Percentiles rank a stretch among this genome's conserved stretches.
Conservation (phyloP, 2,888 invertebrate genomes). For the Campopleginae sp. region DNA sequence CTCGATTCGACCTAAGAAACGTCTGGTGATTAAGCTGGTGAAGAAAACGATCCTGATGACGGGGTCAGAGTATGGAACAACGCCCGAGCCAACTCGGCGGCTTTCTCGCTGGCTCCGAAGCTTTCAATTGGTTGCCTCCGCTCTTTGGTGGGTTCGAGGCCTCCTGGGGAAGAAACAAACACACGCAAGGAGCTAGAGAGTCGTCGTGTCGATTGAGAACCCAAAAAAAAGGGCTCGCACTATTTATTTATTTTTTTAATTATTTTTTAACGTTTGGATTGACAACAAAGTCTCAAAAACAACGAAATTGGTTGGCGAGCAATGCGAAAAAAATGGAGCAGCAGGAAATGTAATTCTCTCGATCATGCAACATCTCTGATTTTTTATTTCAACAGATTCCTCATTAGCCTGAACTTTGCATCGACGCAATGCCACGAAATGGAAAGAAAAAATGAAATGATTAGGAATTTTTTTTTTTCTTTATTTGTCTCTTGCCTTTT, state of each 20-base stretch:
- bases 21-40: slow-evolving; percentile 78
- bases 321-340: not conserved
- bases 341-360: not conserved
- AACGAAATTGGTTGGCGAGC: not conserved
- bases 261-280: too few species aligned
- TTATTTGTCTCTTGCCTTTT: too few species aligned
- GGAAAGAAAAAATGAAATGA: too few species aligned
- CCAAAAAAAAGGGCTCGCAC: not conserved
- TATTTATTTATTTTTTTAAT: too few species aligned
- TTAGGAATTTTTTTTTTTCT: too few species aligned
- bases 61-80: slow-evolving; percentile 95
- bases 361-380: not conserved
- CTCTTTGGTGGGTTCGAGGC: slow-evolving; percentile 95
- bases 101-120: slow-evolving; percentile 92
- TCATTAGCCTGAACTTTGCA: too few species aligned
- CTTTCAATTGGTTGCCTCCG: slow-evolving; percentile 91
- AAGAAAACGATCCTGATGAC: slow-evolving; percentile 78
- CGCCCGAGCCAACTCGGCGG: slow-evolving; percentile 94
- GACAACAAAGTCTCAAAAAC: not conserved
- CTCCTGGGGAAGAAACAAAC: slow-evolving; percentile 87
- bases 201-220: not conserved
- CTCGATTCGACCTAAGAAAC: slow-evolving; percentile 79
- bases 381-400: not conserved
- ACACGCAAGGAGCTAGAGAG: not conserved
- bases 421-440: too few species aligned